Base-by-base conservation (phyloP, 1,140 invertebrate species). In the Plutomurus gul region DNA sequence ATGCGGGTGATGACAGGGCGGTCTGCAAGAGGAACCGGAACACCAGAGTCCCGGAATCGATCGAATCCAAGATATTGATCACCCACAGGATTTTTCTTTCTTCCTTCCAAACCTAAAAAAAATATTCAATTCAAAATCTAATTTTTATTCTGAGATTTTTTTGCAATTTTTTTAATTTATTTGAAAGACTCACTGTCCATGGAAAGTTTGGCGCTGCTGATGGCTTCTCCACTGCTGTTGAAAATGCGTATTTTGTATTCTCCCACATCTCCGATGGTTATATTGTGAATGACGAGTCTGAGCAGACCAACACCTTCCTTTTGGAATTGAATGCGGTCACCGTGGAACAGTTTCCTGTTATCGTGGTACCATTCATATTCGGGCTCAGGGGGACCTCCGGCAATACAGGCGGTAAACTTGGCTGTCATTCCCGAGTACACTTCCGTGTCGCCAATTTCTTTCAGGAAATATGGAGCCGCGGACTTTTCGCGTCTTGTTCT, bases 391-490 rank as follows among this genome's bases (percentile, higher is more conserved):
- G 89, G 91, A n/a, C 40, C 40, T 40, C 95, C 95, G 16, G 91
- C 91, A 36, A 93, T 90, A 85, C 95, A 96, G 36, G 95, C 95
- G 16, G 95, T 96, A 85, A 97, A 96, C 86, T 95, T 96, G 7
- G 72, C 81, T 18, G 92, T 92, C 92, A 96, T 95, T 8, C 94
- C 93, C 84, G 92, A 91, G 85, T 93, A 94, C 20, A 95, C 89
- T 86, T 96, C 95, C 33, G 92, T 93, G 85, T 96, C 94, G 0
- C 94, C 94, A 78, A 96, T 93, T 83, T 91, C 92, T 87, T 96
- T 97, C 76, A 97, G 86, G 89, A 96, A 96, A 3, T 91, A 90
- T 20, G 95, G 95, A 1, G 94, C 89, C 85, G 96, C 95, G 1
- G 92, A 90, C 81, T 92, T 93, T 82, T 92, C 90, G 81, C 89